Percentiles rank a stretch among this genome's conserved stretches.
phyloP scores from a whole-genome alignment of 2,797 vertebrate genomes.

The Myotis myotis region DNA sequence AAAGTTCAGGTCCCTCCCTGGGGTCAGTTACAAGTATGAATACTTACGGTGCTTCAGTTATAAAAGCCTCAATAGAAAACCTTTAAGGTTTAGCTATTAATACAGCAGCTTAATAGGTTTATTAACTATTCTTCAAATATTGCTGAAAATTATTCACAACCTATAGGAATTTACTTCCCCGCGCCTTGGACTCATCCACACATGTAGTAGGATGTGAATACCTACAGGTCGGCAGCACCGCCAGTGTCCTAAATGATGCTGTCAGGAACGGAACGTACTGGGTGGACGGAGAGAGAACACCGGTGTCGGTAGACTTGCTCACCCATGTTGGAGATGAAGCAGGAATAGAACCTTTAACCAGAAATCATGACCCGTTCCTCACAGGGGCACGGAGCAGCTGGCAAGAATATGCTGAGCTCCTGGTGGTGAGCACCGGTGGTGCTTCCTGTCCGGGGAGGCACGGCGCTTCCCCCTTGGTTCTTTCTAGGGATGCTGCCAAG shows the following conservation, averaged over 20 bases:
- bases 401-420: not conserved
- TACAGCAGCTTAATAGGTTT: slow-evolving; percentile 48
- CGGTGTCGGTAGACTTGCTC: not conserved
- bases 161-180: not conserved
- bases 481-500: not conserved
- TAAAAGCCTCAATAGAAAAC: slow-evolving; percentile 43
- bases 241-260: not conserved
- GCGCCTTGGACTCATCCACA: not conserved
- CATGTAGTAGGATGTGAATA: not conserved
- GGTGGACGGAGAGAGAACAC: not conserved
- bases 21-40: slow-evolving; percentile 15
- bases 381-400: not conserved
- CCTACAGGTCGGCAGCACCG: not conserved
- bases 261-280: not conserved
- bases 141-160: slow-evolving; percentile 2
- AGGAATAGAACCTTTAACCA: slow-evolving; percentile 10
- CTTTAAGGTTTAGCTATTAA: not conserved
- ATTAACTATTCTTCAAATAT: slow-evolving; percentile 39
- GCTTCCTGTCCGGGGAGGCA: not conserved
- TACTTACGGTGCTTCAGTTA: not conserved
- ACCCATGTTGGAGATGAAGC: not conserved
- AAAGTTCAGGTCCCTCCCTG: not conserved
- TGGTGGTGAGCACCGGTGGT: not conserved
- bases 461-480: not conserved
- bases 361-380: not conserved